Evolutionary conservation across 2,797 vertebrate genomes (phyloP).

Genomic region (Cottoperca gobio): DNA sequence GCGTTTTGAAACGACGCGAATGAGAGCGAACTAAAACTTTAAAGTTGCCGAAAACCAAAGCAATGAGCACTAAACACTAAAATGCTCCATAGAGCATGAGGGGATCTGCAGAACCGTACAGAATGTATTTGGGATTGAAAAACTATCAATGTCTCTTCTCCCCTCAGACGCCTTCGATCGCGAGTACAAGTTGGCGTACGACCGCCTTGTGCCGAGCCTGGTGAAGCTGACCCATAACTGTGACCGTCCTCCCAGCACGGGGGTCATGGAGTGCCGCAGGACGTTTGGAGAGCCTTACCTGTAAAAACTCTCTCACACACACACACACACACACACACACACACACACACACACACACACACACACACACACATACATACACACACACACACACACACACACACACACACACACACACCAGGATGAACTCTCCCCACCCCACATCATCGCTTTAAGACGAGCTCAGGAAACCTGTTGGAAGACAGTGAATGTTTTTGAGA

Average conservation of each 20-base stretch:
- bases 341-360: not conserved
- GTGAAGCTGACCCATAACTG: slow-evolving; percentile 96
- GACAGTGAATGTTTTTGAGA: slow-evolving; percentile 49
- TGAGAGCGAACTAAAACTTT: no score
- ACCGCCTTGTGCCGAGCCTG: slow-evolving; percentile 92
- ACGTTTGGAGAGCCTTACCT: slow-evolving; percentile 95
- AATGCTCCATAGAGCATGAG: no score
- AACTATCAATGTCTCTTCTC: not conserved
- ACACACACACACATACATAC: not conserved
- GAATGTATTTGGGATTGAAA: no score
- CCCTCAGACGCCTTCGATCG: slow-evolving; percentile 94
- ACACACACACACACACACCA: not conserved
- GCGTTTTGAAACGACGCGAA: no score
- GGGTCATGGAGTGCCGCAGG: slow-evolving; percentile 96
- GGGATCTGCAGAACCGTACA: no score
- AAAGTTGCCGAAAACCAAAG: no score
- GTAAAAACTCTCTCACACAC: slow-evolving; percentile 13
- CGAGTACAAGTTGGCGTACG: slow-evolving; percentile 96
- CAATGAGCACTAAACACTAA: no score
- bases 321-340: not conserved
- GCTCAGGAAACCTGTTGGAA: slow-evolving; percentile 75
- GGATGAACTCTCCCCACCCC: not conserved
- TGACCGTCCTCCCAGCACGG: slow-evolving; percentile 93
- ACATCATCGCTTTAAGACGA: slow-evolving; percentile 50
- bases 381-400: not conserved